Percentiles rank a stretch among this genome's conserved stretches.
Evolutionary conservation across 2,888 invertebrate genomes (phyloP).

Genomic region (Adineta ricciae): DNA sequence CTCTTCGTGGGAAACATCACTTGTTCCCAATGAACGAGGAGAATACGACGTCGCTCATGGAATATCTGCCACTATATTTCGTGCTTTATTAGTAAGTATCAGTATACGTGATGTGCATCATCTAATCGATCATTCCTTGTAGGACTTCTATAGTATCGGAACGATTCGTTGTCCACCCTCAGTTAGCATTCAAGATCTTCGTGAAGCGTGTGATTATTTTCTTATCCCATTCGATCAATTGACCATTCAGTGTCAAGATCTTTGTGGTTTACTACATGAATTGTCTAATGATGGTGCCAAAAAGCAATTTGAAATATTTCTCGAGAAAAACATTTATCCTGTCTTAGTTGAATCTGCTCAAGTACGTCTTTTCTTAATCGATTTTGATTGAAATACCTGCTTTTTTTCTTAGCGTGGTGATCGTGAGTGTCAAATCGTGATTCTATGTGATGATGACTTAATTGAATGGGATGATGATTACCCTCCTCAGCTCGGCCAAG

Average conservation of each 20-base stretch:
- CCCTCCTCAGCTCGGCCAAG: constrained; percentile 82
- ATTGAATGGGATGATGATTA: constrained; percentile 98
- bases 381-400: not conserved
- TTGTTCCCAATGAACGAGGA: constrained; percentile 80
- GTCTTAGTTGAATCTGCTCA: constrained; percentile 71
- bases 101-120: not conserved
- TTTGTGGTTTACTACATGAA: constrained; percentile 91
- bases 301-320: constrained; percentile 84
- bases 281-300: constrained; percentile 97
- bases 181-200: constrained; percentile 83
- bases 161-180: constrained; percentile 85
- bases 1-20: constrained; percentile 60
- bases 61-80: constrained; percentile 83
- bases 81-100: constrained; percentile 65
- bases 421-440: constrained; percentile 91
- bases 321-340: constrained; percentile 83
- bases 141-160: constrained; percentile 81
- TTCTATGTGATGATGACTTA: constrained; percentile 83
- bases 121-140: constrained; percentile 28
- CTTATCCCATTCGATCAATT: constrained; percentile 89
- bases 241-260: constrained; percentile 76
- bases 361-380: constrained; percentile 39
- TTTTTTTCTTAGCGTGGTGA: constrained; percentile 73
- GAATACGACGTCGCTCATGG: constrained; percentile 96
- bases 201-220: constrained; percentile 96